Percentiles rank a stretch among this genome's conserved stretches.
These are phyloP conservation scores for Teleogryllus oceanicus DNA, from an alignment of 2,888 invertebrate genomes.

Conservation along the genomic window DNA sequence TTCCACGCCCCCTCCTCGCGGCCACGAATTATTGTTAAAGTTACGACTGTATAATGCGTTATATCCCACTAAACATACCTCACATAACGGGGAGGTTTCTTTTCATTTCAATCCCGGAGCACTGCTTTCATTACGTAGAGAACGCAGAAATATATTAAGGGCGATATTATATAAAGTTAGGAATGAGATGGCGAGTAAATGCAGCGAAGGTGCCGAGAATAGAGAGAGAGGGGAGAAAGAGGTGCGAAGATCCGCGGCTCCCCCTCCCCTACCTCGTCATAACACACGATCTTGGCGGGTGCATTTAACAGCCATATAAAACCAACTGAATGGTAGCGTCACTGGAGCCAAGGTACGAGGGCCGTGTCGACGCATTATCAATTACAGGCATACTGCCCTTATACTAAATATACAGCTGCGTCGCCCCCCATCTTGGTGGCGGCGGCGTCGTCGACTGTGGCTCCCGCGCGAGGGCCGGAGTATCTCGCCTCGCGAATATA, in stretches of 20 bases:
- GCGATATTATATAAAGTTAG: not conserved
- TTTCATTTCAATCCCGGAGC: not conserved
- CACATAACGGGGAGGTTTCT: not conserved
- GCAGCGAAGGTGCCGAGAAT: not conserved
- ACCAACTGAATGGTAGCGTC: not conserved
- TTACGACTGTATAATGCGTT: conserved; percentile 18
- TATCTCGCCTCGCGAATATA: too few relatives aligned
- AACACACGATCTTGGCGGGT: conserved; percentile 8
- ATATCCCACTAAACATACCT: conserved; percentile 2
- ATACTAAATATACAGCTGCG: not conserved
- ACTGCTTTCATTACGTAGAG: not conserved
- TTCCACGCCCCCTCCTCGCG: not conserved
- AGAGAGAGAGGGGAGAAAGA: not conserved
- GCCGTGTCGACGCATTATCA: not conserved
- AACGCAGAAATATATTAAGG: conserved; percentile 3
- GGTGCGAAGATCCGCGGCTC: not conserved
- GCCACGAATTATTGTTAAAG: not conserved
- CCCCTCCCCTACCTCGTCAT: conserved; percentile 1
- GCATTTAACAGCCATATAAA: not conserved
- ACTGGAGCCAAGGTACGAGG: not conserved
- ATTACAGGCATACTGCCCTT: not conserved
- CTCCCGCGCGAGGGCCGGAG: too few relatives aligned
- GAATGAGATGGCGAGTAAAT: not conserved
- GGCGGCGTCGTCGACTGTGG: too few relatives aligned
- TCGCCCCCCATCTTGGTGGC: too few relatives aligned